A percentile compares a stretch with the other conserved stretches of the same genome.
phyloP scores from a whole-genome alignment of 2,113 vertebrate species.

The Caloenas nicobarica region DNA sequence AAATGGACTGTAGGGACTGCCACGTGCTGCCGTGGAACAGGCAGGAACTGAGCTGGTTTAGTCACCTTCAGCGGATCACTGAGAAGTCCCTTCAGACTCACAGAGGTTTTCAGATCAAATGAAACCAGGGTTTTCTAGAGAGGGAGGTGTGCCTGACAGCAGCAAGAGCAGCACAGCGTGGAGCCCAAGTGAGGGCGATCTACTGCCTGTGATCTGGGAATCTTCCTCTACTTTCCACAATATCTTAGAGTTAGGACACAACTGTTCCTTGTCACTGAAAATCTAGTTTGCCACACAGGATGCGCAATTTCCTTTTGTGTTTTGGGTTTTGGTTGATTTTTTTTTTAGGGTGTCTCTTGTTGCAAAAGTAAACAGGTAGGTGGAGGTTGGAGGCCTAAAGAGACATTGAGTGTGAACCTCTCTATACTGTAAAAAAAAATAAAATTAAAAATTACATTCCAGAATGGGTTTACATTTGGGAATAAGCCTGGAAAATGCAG shows the following conservation, averaged over 20 bases:
- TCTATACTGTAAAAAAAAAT: neutral
- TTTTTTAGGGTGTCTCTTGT: neutral
- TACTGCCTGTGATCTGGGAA: neutral
- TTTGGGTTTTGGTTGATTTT: neutral
- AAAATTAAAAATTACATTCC: neutral
- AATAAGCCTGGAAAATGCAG: neutral
- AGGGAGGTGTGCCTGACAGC: neutral
- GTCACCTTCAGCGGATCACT: neutral
- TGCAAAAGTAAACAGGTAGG: neutral
- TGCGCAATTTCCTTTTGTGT: neutral
- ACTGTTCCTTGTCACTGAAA: neutral
- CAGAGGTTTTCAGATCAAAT: neutral
- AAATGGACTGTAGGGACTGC: neutral
- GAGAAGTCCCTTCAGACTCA: neutral
- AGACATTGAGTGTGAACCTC: neutral
- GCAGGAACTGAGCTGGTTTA: neutral
- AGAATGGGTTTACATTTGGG: neutral
- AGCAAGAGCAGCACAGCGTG: neutral
- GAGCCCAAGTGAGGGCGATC: neutral
- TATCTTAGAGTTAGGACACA: neutral
- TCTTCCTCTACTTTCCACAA: neutral
- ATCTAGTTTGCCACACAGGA: neutral
- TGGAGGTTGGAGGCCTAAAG: neutral
- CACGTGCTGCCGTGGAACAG: neutral
- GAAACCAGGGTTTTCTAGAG: neutral